These are phyloP conservation scores for Gasteruption jaculator DNA, from an alignment of 2,888 invertebrate genomes.

Conservation along the genomic window DNA sequence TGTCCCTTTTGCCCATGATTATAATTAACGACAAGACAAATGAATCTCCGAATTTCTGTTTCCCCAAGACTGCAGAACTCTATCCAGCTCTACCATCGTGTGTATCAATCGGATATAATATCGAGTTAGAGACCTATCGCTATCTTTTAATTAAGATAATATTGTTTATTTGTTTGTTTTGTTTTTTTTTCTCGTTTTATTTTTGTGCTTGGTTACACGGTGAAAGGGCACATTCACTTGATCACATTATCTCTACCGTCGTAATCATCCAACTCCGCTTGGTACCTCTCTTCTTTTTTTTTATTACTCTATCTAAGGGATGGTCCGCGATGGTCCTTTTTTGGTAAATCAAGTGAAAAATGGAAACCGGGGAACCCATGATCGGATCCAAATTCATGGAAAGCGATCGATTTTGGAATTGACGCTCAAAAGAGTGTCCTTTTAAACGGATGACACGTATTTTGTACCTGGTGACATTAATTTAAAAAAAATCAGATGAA, in stretches of 20 bases:
- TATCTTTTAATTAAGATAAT: conserved; percentile 15
- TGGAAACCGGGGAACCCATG: too few relatives aligned
- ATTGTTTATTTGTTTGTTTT: neutral
- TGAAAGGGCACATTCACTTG: conserved; percentile 49
- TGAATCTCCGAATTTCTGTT: too few relatives aligned
- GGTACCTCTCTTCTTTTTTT: conserved; percentile 5
- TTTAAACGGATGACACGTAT: too few relatives aligned
- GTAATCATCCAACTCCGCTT: conserved; percentile 35
- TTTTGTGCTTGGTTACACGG: conserved; percentile 45
- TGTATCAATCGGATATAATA: conserved; percentile 6
- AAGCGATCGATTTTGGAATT: too few relatives aligned
- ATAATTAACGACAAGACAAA: too few relatives aligned
- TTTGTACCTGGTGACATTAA: too few relatives aligned
- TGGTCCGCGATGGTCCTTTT: conserved; percentile 13
- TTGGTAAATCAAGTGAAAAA: conserved; percentile 19
- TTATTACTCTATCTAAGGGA: conserved; percentile 8
- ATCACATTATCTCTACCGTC: conserved; percentile 42
- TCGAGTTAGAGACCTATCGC: conserved; percentile 19
- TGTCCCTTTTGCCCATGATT: too few relatives aligned
- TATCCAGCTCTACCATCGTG: too few relatives aligned
- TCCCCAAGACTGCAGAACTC: too few relatives aligned
- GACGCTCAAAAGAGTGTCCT: too few relatives aligned
- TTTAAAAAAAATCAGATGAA: too few relatives aligned
- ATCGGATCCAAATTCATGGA: too few relatives aligned
- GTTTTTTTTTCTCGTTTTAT: conserved; percentile 15